Conservation (phyloP, 2,888 invertebrate genomes). For the Ectemnius continuus region DNA sequence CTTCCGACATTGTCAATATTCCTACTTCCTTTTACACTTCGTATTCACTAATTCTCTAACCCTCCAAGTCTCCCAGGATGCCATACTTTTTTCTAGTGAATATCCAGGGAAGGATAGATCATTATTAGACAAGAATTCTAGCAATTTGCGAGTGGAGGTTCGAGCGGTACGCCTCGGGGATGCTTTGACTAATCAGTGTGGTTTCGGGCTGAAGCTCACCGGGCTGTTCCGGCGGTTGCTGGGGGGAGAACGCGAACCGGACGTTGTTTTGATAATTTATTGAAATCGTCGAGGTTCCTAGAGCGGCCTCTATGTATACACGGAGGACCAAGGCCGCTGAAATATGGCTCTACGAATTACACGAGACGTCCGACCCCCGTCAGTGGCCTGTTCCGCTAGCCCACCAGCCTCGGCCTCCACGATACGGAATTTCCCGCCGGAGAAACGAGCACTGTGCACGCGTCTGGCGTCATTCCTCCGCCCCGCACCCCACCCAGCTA, state of each 20-base stretch:
- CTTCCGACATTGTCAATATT: too few species aligned
- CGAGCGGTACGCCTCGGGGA: too few species aligned
- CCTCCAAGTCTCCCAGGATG: too few species aligned
- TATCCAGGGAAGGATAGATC: too few species aligned
- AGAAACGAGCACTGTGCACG: conserved; percentile 51
- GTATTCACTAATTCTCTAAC: too few species aligned
- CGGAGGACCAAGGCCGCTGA: conserved; percentile 56
- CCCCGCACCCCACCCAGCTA: conserved; percentile 1
- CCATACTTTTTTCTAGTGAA: too few species aligned
- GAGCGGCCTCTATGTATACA: conserved; percentile 38
- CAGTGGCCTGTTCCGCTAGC: conserved; percentile 44
- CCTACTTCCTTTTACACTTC: too few species aligned
- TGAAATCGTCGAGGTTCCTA: conserved; percentile 65
- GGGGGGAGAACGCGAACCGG: conserved; percentile 55
- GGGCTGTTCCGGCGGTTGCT: conserved; percentile 44
- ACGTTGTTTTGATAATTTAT: conserved; percentile 70
- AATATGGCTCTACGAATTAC: conserved; percentile 67
- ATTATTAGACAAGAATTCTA: too few species aligned
- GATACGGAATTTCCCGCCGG: conserved; percentile 63
- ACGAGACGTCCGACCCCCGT: conserved; percentile 62
- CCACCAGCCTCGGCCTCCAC: conserved; percentile 22
- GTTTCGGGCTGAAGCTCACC: conserved; percentile 48
- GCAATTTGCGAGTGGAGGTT: too few species aligned
- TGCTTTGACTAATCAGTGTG: too few species aligned
- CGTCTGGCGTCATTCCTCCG: conserved; percentile 34